These are phyloP conservation scores for Agrochola lychnidis DNA, from an alignment of 2,888 invertebrate species.

Conservation along the genomic window DNA sequence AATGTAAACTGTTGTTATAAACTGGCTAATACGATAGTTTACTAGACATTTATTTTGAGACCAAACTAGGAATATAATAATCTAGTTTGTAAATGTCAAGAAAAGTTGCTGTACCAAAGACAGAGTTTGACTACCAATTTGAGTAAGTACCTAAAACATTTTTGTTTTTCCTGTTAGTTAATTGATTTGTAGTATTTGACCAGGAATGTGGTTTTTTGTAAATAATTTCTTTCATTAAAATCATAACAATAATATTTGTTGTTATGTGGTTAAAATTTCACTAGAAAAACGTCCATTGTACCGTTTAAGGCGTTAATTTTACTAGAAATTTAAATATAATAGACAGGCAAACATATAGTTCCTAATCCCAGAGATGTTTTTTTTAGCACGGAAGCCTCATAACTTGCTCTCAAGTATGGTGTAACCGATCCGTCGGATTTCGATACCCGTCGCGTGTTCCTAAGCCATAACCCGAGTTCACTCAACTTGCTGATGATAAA, in stretches of 20 bases:
- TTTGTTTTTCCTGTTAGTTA: background rate
- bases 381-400: background rate
- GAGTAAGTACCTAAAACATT: background rate
- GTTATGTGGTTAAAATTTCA: background rate
- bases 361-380: background rate
- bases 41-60: background rate
- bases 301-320: background rate
- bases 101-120: background rate
- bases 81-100: background rate
- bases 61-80: background rate
- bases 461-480: conserved; percentile 64
- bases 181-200: background rate
- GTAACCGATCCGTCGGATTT: conserved; percentile 52
- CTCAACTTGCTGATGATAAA: conserved; percentile 72
- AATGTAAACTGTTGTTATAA: conserved; percentile 9
- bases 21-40: background rate
- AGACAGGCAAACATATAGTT: background rate
- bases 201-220: background rate
- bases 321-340: background rate
- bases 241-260: too few relatives aligned
- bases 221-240: background rate
- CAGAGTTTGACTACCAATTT: background rate
- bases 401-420: conserved; percentile 17
- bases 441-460: conserved; percentile 67
- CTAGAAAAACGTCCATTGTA: background rate